Percentiles rank a stretch among this genome's conserved stretches.
These are phyloP conservation scores for Hypomesus transpacificus DNA, from an alignment of 2,113 vertebrate species.

Conservation along the genomic window DNA sequence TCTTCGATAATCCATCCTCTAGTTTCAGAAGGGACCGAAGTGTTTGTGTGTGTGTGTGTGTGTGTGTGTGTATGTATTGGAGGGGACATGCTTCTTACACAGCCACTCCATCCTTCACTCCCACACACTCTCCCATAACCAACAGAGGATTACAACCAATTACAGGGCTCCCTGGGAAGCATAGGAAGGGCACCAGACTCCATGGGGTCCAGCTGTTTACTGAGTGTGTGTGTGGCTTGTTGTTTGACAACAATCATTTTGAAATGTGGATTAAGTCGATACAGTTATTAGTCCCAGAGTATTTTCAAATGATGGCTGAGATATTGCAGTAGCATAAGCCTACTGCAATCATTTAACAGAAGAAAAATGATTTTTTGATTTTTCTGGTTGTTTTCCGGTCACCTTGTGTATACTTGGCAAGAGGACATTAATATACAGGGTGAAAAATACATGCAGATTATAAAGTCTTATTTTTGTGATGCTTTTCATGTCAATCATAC, in stretches of 20 bases:
- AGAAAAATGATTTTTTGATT: no score
- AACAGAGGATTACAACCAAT: constrained; percentile 65
- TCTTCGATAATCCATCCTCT: constrained; percentile 39
- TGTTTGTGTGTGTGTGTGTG: constrained; percentile 33
- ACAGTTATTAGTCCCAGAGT: not conserved
- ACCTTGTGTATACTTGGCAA: not conserved
- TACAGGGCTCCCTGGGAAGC: constrained; percentile 43
- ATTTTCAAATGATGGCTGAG: constrained; percentile 10
- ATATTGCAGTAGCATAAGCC: not conserved
- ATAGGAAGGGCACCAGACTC: constrained; percentile 18
- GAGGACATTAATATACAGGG: no score
- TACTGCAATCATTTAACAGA: not conserved
- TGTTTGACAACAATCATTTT: constrained; percentile 44
- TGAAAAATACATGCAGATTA: no score
- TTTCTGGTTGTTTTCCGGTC: not conserved
- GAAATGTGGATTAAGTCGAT: not conserved
- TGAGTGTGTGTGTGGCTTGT: constrained; percentile 31
- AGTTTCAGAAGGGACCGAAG: not conserved
- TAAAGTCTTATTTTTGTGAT: no score
- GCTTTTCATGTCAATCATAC: no score
- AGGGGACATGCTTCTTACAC: constrained; percentile 35
- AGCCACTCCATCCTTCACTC: constrained; percentile 47
- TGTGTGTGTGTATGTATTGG: constrained; percentile 1
- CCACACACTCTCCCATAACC: constrained; percentile 43
- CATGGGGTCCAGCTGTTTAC: constrained; percentile 48